Percentiles rank a stretch among this genome's conserved stretches.
Conservation (phyloP, 2,113 vertebrate genomes). For the Phoenicopterus ruber region DNA sequence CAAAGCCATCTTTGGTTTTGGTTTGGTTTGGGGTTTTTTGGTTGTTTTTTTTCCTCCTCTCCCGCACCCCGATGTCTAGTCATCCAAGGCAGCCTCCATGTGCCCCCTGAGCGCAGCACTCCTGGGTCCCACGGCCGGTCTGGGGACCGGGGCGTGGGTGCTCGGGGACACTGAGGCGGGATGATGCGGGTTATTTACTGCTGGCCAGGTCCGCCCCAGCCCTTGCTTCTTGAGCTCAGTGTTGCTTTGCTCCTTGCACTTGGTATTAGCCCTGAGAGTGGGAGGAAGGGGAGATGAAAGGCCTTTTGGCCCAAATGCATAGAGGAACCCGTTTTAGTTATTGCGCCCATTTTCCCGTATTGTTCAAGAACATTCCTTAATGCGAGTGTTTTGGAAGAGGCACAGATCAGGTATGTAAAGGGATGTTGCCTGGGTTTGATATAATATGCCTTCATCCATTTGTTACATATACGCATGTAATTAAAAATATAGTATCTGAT, state of each 20-base stretch:
- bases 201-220: background rate
- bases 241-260: background rate
- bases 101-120: fast-evolving
- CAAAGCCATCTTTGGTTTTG: background rate
- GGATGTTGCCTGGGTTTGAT: background rate
- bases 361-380: background rate
- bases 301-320: background rate
- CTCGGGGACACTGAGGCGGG: background rate
- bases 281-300: background rate
- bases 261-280: background rate
- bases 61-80: background rate
- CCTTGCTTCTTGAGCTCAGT: background rate
- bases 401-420: background rate
- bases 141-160: fast-evolving
- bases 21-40: background rate
- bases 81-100: background rate
- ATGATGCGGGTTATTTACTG: background rate
- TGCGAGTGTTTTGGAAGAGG: background rate
- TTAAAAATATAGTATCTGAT: background rate
- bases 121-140: background rate
- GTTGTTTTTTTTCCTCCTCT: too few species aligned
- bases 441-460: background rate
- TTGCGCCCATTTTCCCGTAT: background rate
- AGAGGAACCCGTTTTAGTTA: background rate
- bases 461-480: background rate